Evolutionary conservation across 2,797 vertebrate species (phyloP), one percentile per base, ranked within the genome.

Genomic region (Characodon lateralis): DNA sequence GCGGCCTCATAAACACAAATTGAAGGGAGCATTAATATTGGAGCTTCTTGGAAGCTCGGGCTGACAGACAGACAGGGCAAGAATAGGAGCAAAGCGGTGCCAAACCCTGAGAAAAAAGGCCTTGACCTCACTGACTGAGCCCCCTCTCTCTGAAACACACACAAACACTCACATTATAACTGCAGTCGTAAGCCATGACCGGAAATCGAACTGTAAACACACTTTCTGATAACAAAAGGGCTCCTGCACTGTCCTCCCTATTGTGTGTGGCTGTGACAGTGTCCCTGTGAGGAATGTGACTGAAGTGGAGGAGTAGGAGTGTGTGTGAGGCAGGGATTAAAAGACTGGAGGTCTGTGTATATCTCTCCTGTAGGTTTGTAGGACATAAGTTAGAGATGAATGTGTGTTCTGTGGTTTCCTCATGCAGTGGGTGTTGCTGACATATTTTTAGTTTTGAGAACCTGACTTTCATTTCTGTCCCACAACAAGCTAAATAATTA

Each of bases 21-120:
- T 10, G 43, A 83, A 74, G 73, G 65, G n/a, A 46, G 35, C 66
- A 9, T 78, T 72, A 73, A 76, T 58, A 78, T 7, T 76, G 28
- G 59, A 18, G 61, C 31, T 74, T 43, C 39, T 68, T 43, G 65
- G 35, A 22, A 43, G 65, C 39, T 68, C 24, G 2, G 35, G 39
- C 39, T 68, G 65, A 43, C n/a, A 65, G 76, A 84, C 87, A 90
- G 88, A 89, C 86, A 80, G 31, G 79, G 77, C 80, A 85, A 79
- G 83, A 86, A 85, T 69, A 58, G 83, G 85, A 87, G 89, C 74
- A 71, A 77, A 75, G 83, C 79, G 14, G 81, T 86, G 85, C 83
- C 86, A 85, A 83, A 83, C 76, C 71, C 73, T 7, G 78, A 83
- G 73, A 79, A 58, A 82, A 79, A 69, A 51, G 78, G 56, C 72